Conservation (phyloP, 2,888 invertebrate species). For the Synanthedon tipuliformis region DNA sequence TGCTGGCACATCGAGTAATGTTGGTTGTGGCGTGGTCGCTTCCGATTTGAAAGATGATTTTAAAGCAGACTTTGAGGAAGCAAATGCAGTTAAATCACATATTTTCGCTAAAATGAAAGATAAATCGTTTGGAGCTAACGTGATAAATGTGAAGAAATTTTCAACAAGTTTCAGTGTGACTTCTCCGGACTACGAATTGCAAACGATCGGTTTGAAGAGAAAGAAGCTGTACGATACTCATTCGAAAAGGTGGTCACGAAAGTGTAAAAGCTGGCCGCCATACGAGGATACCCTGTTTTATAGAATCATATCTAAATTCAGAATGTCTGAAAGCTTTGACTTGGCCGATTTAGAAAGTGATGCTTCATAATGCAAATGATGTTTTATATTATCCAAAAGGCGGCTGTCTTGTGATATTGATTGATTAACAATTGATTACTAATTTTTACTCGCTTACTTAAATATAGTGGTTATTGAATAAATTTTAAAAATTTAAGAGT, state of each 20-base stretch:
- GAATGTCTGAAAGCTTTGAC: conserved; percentile 60
- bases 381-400: no score
- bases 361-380: no score
- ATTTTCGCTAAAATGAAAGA: background rate
- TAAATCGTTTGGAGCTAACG: conserved; percentile 4
- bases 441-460: no score
- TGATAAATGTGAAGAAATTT: background rate
- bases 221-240: conserved; percentile 29
- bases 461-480: no score
- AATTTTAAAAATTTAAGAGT: no score
- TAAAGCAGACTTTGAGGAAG: background rate
- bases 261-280: conserved; percentile 54
- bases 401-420: no score
- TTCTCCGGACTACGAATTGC: conserved; percentile 5
- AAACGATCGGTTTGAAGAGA: conserved; percentile 12
- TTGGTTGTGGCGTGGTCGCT: conserved; percentile 17
- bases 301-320: conserved; percentile 47
- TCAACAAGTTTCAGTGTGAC: background rate
- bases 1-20: conserved; percentile 11
- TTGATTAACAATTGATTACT: no score
- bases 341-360: conserved; percentile 32
- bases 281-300: conserved; percentile 53
- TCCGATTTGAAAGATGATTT: conserved; percentile 10
- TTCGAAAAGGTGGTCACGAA: conserved; percentile 12
- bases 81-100: background rate